Evolutionary conservation across 2,797 vertebrate species (phyloP).

Genomic region (Synaphobranchus kaupii): DNA sequence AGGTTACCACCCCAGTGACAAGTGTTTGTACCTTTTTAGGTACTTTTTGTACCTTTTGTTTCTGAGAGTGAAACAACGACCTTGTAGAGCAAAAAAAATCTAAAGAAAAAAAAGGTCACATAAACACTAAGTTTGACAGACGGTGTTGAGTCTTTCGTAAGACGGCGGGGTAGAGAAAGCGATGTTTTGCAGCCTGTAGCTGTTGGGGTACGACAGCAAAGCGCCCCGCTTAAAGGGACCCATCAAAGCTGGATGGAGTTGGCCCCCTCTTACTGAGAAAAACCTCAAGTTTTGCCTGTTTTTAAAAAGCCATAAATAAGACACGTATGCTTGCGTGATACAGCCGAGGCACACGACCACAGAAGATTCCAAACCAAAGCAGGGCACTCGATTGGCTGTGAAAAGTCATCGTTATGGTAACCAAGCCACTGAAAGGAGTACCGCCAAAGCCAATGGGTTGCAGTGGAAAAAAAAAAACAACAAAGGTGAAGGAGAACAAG

Average conservation of each 20-base stretch:
- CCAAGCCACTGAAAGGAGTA: slow-evolving; percentile 18
- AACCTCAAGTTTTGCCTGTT: slow-evolving; percentile 5
- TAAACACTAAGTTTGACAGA: neutral
- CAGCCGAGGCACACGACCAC: slow-evolving; percentile 38
- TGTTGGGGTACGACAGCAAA: slow-evolving; percentile 17
- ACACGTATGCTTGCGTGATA: slow-evolving; percentile 22
- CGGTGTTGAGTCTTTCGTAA: neutral
- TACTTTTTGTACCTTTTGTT: no score
- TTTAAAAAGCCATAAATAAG: slow-evolving; percentile 28
- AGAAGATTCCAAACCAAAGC: slow-evolving; percentile 49
- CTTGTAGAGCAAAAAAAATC: neutral
- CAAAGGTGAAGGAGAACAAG: neutral
- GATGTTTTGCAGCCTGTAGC: slow-evolving; percentile 38
- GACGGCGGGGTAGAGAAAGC: neutral
- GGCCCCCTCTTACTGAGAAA: slow-evolving; percentile 13
- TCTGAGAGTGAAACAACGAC: neutral
- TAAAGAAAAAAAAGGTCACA: neutral
- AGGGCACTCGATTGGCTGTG: slow-evolving; percentile 33
- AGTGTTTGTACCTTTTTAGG: no score
- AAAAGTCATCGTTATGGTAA: slow-evolving; percentile 46
- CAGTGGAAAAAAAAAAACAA: slow-evolving; percentile 20
- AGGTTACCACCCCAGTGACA: no score
- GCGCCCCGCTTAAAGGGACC: neutral
- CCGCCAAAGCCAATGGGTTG: neutral
- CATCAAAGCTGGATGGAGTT: neutral